Evolutionary conservation across 2,888 invertebrate species (phyloP), one percentile per base, ranked within the genome.

Genomic region (Cartodere bifasciata): DNA sequence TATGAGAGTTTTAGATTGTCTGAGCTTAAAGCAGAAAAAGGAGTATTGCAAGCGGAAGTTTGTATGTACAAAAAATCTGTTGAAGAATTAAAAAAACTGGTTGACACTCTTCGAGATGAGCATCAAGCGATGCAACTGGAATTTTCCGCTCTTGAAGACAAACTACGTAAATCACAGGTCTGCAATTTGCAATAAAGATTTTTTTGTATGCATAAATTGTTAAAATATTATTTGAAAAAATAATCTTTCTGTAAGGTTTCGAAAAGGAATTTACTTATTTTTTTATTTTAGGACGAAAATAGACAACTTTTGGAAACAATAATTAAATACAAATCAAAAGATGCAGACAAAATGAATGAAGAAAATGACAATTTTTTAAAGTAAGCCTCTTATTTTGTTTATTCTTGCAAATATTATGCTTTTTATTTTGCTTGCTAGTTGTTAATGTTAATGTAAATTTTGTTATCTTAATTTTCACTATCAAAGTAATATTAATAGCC

Each of bases 271-370:
- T n/a, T n/a, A n/a, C n/a, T n/a, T n/a, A n/a, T n/a, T n/a, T 45
- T 49, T 44, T 46, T 35, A 33, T 72, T 75, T 39, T 66, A 90
- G 81, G 83, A 82, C 53, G 91, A 92, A 67, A 86, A 91, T 63
- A 70, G 79, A 22, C 71, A 82, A 40, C 64, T 92, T 42, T 70
- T 91, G 34, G 86, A 90, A 42, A 71, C 90, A 45, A 71, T 92
- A 47, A 86, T 94, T 60, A 82, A 82, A 45, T 82, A 87, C 56
- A 95, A 97, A 64, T 78, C 85, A 28, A 82, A 84, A 63, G 92
- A 92, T 68, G 95, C 94, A 1, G 94, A 95, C 52, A 82, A 82
- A 61, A 75, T 97, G 73, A 97, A 97, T 55, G 86, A 87, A 63
- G 92, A 95, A 62, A 95, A 95, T 65, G 95, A 95, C 59, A 81